Percentiles rank a stretch among this genome's conserved stretches.
These are phyloP conservation scores for Neofelis nebulosa DNA, from an alignment of 2,113 vertebrate species.

Conservation along the genomic window DNA sequence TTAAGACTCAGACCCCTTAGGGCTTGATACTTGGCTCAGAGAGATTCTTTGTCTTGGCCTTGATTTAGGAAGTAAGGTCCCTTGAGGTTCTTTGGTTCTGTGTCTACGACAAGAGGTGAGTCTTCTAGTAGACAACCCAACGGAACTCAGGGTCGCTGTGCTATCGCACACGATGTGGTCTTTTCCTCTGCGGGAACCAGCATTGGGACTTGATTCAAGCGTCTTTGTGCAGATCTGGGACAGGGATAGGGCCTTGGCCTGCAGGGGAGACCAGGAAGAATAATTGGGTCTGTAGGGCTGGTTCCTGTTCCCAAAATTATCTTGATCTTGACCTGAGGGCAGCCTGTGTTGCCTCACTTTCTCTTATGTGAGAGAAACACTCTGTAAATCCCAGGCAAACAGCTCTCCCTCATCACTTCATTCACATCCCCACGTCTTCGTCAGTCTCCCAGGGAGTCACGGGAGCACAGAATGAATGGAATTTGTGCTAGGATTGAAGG, in stretches of 20 bases:
- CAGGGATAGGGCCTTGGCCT: background rate
- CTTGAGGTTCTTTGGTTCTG: slow-evolving; percentile 9
- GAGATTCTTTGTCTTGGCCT: slow-evolving; percentile 45
- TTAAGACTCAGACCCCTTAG: slow-evolving; percentile 45
- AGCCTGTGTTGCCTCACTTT: background rate
- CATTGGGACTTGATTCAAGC: background rate
- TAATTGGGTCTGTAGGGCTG: background rate
- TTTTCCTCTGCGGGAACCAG: background rate
- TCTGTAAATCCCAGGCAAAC: background rate
- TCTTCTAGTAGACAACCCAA: background rate
- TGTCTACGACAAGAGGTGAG: background rate
- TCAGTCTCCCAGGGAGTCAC: background rate
- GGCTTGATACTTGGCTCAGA: slow-evolving; percentile 29
- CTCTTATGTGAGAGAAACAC: no score
- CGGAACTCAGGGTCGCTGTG: background rate
- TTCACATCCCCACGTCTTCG: background rate
- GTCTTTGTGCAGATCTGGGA: background rate
- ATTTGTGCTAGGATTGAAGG: background rate
- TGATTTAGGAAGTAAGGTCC: background rate
- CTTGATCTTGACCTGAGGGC: background rate
- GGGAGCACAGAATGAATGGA: background rate
- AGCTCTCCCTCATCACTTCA: background rate
- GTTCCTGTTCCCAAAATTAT: background rate
- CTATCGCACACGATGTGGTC: no score
- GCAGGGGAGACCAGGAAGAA: background rate